Base-by-base conservation (phyloP, 2,113 vertebrate species). In the Cyprinodon variegatus region DNA sequence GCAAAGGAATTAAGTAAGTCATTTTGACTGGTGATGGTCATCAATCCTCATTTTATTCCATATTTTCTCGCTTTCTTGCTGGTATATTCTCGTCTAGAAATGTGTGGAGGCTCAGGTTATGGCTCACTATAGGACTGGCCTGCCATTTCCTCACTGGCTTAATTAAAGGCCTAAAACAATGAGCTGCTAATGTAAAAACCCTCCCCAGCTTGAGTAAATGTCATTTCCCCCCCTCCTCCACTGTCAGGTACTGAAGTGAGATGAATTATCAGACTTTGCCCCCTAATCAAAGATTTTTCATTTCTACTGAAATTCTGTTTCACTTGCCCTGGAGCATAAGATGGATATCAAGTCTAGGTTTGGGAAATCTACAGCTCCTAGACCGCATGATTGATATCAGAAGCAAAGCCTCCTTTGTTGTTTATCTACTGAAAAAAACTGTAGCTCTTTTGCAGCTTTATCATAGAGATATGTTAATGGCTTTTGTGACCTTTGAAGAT, bases 101-200 rank as follows among this genome's bases (percentile, higher is more conserved):
- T 2, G 1, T 37, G 10, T 41, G 20, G 48, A 78, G 14, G 36
- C 73, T 74, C 77, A 38, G 45, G 48, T 74, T 65, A 20, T 12
- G 8, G 43, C 73, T 72, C 78, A 53, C 72, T n/a, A 39, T 82
- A 76, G 83, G 1, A 36, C 70, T 4, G 6, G 2, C 8, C 3
- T 61, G 20, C 62, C 40, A 11, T 83, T 69, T 87, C 83, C 89
- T 78, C 68, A 65, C 76, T 38, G 88, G 83, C 83, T 82, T 88
- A 92, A 93, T 93, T 93, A 92, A 83, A 86, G 68, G 40, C 71
- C 72, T 84, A 87, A 90, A 88, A 80, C 77, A 86, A 84, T 81
- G 70, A 71, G 80, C 59, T 83, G 70, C 86, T 84, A 78, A 72
- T 74, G 68, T 48, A 69, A 73, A 72, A 74, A 77, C 73, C 77